Evolutionary conservation across 2,888 invertebrate species (phyloP).

Genomic region (Osedax fenrisi): DNA sequence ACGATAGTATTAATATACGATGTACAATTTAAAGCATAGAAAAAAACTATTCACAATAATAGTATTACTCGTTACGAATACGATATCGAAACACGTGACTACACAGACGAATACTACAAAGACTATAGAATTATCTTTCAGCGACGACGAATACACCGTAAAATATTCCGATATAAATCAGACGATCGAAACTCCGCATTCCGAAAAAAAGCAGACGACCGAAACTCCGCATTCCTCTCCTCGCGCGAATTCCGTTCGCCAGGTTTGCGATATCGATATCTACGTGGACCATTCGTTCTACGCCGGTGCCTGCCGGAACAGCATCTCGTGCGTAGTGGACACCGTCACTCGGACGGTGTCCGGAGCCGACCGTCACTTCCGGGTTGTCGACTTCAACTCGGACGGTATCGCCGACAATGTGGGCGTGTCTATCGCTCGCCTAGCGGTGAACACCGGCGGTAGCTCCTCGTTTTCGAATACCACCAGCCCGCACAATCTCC

Average conservation of each 20-base stretch:
- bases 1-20: too few relatives aligned
- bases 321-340: background rate
- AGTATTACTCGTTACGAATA: too few relatives aligned
- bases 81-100: too few relatives aligned
- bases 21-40: too few relatives aligned
- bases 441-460: background rate
- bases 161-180: too few relatives aligned
- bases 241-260: background rate
- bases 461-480: background rate
- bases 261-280: background rate
- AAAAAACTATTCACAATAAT: too few relatives aligned
- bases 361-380: background rate
- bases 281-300: slow-evolving; percentile 13
- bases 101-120: too few relatives aligned
- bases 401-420: slow-evolving; percentile 1
- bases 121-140: too few relatives aligned
- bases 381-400: background rate
- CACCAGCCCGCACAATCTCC: background rate
- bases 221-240: background rate
- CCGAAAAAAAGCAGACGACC: slow-evolving; percentile 27
- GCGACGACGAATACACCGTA: too few relatives aligned
- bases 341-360: background rate
- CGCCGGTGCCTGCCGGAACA: background rate
- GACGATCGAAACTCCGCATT: too few relatives aligned
- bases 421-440: background rate